These are phyloP conservation scores for Lycaena phlaeas DNA, from an alignment of 2,888 invertebrate genomes.

Conservation along the genomic window DNA sequence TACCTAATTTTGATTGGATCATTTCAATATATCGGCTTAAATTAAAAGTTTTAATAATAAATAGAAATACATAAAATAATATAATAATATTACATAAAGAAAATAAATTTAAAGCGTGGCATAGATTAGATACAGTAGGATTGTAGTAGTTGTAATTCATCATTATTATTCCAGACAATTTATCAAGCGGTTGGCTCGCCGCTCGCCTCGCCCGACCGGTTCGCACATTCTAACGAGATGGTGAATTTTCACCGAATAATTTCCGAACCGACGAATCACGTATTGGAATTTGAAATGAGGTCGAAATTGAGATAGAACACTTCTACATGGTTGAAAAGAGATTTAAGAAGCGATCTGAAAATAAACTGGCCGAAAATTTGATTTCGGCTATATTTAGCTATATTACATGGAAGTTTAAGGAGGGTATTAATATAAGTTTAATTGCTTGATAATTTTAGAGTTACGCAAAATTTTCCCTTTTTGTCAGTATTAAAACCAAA, in stretches of 20 bases:
- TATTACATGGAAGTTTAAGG: too few relatives aligned
- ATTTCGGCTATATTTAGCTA: too few relatives aligned
- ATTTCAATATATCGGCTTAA: too few relatives aligned
- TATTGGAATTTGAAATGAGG: constrained; percentile 69
- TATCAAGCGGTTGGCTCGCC: constrained; percentile 72
- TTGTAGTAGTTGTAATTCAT: constrained; percentile 69
- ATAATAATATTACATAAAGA: too few relatives aligned
- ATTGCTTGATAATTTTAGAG: too few relatives aligned
- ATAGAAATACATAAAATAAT: too few relatives aligned
- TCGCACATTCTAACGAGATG: constrained; percentile 73
- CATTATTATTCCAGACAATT: constrained; percentile 74
- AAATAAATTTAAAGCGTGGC: background rate
- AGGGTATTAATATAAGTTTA: too few relatives aligned
- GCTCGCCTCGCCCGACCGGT: constrained; percentile 65
- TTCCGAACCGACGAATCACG: constrained; percentile 71
- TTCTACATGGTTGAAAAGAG: constrained; percentile 43
- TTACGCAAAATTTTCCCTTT: too few relatives aligned
- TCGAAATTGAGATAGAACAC: constrained; percentile 69
- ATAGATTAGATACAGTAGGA: constrained; percentile 40
- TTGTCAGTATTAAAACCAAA: too few relatives aligned
- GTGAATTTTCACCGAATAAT: constrained; percentile 73
- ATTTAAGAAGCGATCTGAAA: constrained; percentile 22
- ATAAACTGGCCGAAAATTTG: constrained; percentile 16
- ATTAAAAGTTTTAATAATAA: too few relatives aligned
- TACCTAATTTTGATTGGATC: too few relatives aligned